Conservation (phyloP, 2,113 vertebrate genomes). For the Smithornis capensis region DNA sequence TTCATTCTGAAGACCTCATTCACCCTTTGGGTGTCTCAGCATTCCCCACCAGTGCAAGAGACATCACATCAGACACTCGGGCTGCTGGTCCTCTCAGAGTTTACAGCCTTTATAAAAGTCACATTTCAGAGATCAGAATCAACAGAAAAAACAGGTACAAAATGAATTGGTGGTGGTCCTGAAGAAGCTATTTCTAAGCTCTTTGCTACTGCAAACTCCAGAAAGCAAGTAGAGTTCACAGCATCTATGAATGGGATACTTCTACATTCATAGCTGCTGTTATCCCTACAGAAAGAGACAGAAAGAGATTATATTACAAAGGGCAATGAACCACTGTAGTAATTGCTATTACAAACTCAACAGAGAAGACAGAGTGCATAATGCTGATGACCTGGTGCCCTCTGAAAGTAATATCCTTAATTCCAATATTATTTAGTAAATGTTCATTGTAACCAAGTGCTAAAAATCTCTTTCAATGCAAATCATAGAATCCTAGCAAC, state of each 20-base stretch:
- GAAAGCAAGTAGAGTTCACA: not conserved
- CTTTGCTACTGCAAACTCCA: not conserved
- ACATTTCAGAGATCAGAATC: not conserved
- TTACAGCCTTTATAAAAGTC: not conserved
- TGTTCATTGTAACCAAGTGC: not conserved
- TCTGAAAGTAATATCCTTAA: not conserved
- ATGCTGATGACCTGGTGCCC: not conserved
- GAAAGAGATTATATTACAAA: constrained; percentile 17
- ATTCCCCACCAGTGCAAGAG: not conserved
- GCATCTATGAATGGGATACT: not conserved
- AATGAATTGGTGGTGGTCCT: not conserved
- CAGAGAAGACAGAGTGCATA: not conserved
- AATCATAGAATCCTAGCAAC: not conserved
- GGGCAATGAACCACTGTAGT: not conserved
- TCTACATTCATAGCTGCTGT: not conserved
- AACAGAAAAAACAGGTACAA: not conserved
- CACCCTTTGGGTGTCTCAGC: not conserved
- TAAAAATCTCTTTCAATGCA: not conserved
- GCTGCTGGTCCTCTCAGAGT: not conserved
- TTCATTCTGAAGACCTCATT: not conserved
- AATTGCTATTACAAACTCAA: not conserved
- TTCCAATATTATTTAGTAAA: constrained; percentile 40
- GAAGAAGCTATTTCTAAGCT: not conserved
- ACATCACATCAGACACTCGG: not conserved
- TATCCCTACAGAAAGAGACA: not conserved